phyloP scores from a whole-genome alignment of 2,888 invertebrate genomes.

The Acleris literana region DNA sequence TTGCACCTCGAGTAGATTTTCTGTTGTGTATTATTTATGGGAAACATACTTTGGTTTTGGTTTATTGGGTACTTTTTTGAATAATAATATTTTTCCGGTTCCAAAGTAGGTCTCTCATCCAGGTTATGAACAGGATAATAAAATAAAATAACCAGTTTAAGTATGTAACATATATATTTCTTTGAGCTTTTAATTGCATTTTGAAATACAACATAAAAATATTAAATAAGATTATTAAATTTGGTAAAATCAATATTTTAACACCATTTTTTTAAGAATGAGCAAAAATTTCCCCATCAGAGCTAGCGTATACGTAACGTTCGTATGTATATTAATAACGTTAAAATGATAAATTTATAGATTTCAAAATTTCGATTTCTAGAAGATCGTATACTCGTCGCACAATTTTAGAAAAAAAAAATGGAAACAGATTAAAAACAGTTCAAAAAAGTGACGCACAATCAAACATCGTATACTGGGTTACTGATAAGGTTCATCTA shows the following conservation, averaged over 20 bases:
- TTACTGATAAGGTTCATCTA: slow-evolving; percentile 28
- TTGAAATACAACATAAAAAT: slow-evolving; percentile 92
- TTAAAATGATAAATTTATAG: slow-evolving; percentile 79
- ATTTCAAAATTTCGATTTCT: slow-evolving; percentile 41
- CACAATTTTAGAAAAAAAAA: slow-evolving; percentile 23
- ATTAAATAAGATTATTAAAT: slow-evolving; percentile 91
- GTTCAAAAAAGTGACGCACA: slow-evolving; percentile 31
- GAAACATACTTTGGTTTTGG: too few species aligned
- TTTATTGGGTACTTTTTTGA: too few species aligned
- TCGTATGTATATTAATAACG: slow-evolving; percentile 84
- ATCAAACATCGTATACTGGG: slow-evolving; percentile 33
- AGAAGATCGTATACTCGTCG: slow-evolving; percentile 34
- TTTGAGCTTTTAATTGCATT: slow-evolving; percentile 94
- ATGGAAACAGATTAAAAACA: slow-evolving; percentile 15
- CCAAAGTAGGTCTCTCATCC: too few species aligned
- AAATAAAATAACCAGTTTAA: slow-evolving; percentile 78
- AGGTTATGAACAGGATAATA: slow-evolving; percentile 32
- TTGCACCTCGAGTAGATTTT: too few species aligned
- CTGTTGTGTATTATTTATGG: too few species aligned
- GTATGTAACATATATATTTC: slow-evolving; percentile 93
- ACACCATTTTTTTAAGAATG: slow-evolving; percentile 82
- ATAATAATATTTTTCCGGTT: too few species aligned
- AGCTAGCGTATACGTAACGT: slow-evolving; percentile 90
- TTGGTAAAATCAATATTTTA: slow-evolving; percentile 89
- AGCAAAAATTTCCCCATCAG: slow-evolving; percentile 85